Percentiles rank a stretch among this genome's conserved stretches.
phyloP scores from a whole-genome alignment of 2,797 vertebrate species.

The Hypotaenidia okinawae region DNA sequence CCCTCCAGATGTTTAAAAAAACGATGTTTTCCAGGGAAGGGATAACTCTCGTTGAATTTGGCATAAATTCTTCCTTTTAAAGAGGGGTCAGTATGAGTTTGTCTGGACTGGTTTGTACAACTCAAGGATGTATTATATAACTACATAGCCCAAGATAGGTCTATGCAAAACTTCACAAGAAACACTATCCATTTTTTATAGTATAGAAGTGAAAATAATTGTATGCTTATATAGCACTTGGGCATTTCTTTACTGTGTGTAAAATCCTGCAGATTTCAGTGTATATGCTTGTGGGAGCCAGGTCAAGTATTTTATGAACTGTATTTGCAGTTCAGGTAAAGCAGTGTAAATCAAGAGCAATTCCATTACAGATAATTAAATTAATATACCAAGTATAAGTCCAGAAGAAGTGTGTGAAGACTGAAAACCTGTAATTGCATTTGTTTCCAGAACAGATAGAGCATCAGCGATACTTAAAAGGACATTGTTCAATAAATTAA shows the following conservation, averaged over 20 bases:
- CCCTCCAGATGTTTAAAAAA: background rate
- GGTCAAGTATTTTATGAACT: background rate
- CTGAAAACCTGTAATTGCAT: constrained; percentile 56
- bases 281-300: background rate
- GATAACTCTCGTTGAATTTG: background rate
- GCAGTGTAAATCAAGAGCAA: constrained; percentile 13
- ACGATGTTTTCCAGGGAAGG: background rate
- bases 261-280: background rate
- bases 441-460: constrained; percentile 61
- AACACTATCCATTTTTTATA: background rate
- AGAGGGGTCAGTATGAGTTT: background rate
- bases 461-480: constrained; percentile 8
- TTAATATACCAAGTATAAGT: constrained; percentile 35
- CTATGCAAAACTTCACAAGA: constrained; percentile 1
- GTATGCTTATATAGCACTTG: background rate
- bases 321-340: background rate
- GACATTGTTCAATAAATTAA: constrained; percentile 52
- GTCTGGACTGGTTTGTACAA: background rate
- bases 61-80: background rate
- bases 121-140: background rate
- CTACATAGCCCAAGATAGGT: background rate
- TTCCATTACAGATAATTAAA: constrained; percentile 12
- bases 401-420: background rate
- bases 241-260: background rate
- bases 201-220: constrained; percentile 44